phyloP scores from a whole-genome alignment of 2,113 vertebrate species.

The Talpa occidentalis region DNA sequence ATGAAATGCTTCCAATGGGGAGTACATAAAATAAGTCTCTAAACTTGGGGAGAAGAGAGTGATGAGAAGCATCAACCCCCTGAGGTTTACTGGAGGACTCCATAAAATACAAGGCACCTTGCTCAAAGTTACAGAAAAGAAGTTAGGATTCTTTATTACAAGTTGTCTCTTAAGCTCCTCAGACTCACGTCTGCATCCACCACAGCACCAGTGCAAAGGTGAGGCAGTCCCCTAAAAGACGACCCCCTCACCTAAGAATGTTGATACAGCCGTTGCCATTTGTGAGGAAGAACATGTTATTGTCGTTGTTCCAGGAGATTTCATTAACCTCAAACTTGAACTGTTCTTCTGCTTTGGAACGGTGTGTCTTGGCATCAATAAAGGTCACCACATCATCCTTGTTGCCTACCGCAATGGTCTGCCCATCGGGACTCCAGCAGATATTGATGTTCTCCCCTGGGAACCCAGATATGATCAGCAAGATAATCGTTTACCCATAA shows the following conservation, averaged over 20 bases:
- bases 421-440: constrained; percentile 98
- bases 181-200: background rate
- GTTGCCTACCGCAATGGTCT: constrained; percentile 98
- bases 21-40: constrained; percentile 11
- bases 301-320: constrained; percentile 99
- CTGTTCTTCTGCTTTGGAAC: constrained; percentile 96
- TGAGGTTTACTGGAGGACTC: background rate
- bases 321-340: constrained; percentile 99
- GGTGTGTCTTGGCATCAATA: constrained; percentile 96
- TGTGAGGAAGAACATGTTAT: constrained; percentile 99
- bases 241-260: constrained; percentile 91
- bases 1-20: background rate
- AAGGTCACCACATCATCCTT: constrained; percentile 99
- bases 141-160: background rate
- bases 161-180: background rate
- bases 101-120: background rate
- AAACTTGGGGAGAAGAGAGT: background rate
- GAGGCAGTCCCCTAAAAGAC: background rate
- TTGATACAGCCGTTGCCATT: constrained; percentile 99
- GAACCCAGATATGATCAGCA: constrained; percentile 50
- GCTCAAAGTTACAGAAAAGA: background rate
- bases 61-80: background rate
- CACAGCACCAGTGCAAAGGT: background rate
- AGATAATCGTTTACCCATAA: background rate
- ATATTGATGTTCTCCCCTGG: constrained; percentile 99